phyloP scores from a whole-genome alignment of 2,888 invertebrate genomes.

The Drosophila phalerata region DNA sequence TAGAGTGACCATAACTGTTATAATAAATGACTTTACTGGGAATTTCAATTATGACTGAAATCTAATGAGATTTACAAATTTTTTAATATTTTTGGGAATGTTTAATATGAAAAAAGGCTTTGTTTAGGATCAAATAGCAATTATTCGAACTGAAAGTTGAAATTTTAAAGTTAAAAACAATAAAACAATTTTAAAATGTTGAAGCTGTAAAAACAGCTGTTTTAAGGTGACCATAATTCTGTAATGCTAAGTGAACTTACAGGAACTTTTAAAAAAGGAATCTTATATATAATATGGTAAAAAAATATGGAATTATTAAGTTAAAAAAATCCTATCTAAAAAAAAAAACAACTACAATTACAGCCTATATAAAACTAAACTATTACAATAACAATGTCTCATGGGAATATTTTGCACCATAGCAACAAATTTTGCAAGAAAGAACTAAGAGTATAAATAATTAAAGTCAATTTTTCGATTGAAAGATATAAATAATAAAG shows the following conservation, averaged over 20 bases:
- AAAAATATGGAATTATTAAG: background rate
- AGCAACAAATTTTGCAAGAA: background rate
- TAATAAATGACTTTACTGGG: too few relatives aligned
- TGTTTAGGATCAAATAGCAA: too few relatives aligned
- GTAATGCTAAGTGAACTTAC: background rate
- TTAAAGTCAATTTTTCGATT: background rate
- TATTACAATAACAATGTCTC: background rate
- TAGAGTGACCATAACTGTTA: background rate
- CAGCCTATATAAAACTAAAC: too few relatives aligned
- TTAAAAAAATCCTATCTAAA: background rate
- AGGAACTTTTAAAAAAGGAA: too few relatives aligned
- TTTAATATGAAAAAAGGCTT: too few relatives aligned
- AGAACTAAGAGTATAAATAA: background rate
- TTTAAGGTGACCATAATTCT: conserved; percentile 5
- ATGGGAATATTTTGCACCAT: background rate
- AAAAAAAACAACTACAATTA: too few relatives aligned
- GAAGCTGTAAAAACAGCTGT: background rate
- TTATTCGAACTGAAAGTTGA: background rate
- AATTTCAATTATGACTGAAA: too few relatives aligned
- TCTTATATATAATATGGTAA: too few relatives aligned
- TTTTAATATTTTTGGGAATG: too few relatives aligned
- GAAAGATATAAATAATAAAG: conserved; percentile 5
- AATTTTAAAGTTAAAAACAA: background rate
- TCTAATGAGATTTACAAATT: too few relatives aligned
- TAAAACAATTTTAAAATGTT: too few relatives aligned